Evolutionary conservation across 2,113 vertebrate species (phyloP), one percentile per base, ranked within the genome.

Genomic region (Progne subis): DNA sequence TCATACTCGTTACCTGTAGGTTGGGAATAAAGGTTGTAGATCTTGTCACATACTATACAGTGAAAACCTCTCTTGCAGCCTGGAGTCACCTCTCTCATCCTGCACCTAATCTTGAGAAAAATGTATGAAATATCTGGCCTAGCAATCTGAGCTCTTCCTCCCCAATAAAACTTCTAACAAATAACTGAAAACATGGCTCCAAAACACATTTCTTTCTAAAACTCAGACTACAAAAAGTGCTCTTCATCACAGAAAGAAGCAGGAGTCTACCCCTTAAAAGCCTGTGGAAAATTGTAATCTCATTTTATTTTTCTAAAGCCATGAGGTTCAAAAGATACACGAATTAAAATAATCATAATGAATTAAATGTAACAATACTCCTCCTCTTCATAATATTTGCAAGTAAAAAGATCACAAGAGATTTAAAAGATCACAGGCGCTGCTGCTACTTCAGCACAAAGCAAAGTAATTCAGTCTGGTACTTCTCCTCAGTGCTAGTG

Each of bases 391-490:
- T 39, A 81, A 90, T 86, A 83, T 92, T 92, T 88, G 88, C 91
- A 95, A 96, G 94, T 59, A 86, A 80, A 95, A 94, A 95, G 94
- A 94, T 94, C 92, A 95, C 83, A 95, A 52, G 88, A 94, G 72
- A 96, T 81, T 88, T 74, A 92, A 92, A 92, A 97, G 92, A 97
- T 97, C 95, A 97, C 64, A 97, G 94, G 91, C 82, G 24, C 72
- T 76, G 60, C 86, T 71, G 94, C 88, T 86, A 74, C 76, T 92
- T 90, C 32, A 91, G 74, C 89, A 92, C 69, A 95, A 88, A 94
- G 92, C 57, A 37, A 64, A 95, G 78, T 65, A 96, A 95, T 96
- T 96, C 92, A 91, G 76, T 46, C 91, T 71, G 61, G 83, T 84
- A 49, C 95, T 96, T 92, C 80, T 92, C 63, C 79, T 72, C 83